phyloP scores from a whole-genome alignment of 2,113 vertebrate species.

The Polyodon spathula region DNA sequence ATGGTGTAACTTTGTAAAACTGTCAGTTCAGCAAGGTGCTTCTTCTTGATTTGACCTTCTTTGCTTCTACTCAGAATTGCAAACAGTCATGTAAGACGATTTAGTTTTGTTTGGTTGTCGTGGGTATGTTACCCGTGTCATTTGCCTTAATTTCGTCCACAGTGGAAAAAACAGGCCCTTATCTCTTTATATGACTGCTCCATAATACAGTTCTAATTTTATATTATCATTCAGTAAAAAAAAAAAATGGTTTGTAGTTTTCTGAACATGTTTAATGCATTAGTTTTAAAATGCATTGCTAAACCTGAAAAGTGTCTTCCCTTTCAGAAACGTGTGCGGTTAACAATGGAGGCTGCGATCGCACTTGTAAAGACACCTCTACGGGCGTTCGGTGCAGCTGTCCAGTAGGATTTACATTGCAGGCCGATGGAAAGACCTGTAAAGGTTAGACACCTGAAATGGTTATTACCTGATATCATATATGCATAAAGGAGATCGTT shows the following conservation, averaged over 20 bases:
- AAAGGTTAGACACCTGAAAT: slow-evolving; percentile 65
- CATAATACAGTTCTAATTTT: too few species aligned
- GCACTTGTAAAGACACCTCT: slow-evolving; percentile 92
- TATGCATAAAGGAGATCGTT: background rate
- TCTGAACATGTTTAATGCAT: too few species aligned
- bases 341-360: slow-evolving; percentile 94
- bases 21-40: slow-evolving; percentile 10
- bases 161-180: too few species aligned
- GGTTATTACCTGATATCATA: background rate
- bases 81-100: background rate
- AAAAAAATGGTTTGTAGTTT: too few species aligned
- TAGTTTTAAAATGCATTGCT: too few species aligned
- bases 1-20: slow-evolving; percentile 12
- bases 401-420: slow-evolving; percentile 83
- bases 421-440: slow-evolving; percentile 88
- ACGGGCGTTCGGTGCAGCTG: slow-evolving; percentile 96
- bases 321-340: slow-evolving; percentile 86
- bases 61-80: background rate
- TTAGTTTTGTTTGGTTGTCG: background rate
- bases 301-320: too few species aligned
- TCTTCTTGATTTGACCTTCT: background rate
- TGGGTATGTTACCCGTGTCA: background rate
- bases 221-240: too few species aligned
- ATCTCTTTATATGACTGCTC: too few species aligned
- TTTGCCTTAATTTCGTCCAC: background rate